Base-by-base conservation (phyloP, 2,113 vertebrate genomes). In the Cryptotis parvus region DNA sequence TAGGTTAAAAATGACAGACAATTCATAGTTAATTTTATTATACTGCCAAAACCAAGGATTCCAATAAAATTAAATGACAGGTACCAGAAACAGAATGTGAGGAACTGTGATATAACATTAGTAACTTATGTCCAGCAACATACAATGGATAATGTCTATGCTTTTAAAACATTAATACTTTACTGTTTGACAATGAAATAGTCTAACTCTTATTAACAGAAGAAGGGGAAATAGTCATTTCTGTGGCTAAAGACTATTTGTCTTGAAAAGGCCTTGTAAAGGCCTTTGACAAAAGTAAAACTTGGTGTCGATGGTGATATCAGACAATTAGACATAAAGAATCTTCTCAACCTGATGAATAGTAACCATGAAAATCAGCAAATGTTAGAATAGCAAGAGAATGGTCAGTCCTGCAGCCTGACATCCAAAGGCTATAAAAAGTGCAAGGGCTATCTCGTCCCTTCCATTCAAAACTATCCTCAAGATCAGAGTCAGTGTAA, bases 91-190 rank as follows among this genome's bases (percentile, higher is more conserved):
- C 15, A 70, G 15, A 89, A 61, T 43, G 49, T 37, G 77, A 58
- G 39, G 79, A 41, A 26, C 37, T 55, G 15, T 70, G 43, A 72
- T 2, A 41, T 43, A 33, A 72, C 18, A 29, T 33, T 70, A 69
- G 76, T 15, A 79, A 70, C 41, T 55, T 68, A 39, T 45, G n/a
- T 35, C 31, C 9, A 45, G 45, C 22, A 43, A 15, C 37, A 61
- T 72, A 70, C 35, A 72, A 33, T 35, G 31, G n/a, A 22, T 78
- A 77, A 52, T 70, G 39, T 33, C 15, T n/a, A 12, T 79, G 35
- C 69, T 43, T 88, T 79, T 88, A 14, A 79, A 78, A 41, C 55
- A 39, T 88, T 69, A 83, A 69, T 69, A 37, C 9, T 49, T 35
- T 52, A 69, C 27, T 5, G 26, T 41, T 70, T 78, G 29, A 78